Evolutionary conservation across 2,113 vertebrate species (phyloP).

Genomic region (Cavia aperea): DNA sequence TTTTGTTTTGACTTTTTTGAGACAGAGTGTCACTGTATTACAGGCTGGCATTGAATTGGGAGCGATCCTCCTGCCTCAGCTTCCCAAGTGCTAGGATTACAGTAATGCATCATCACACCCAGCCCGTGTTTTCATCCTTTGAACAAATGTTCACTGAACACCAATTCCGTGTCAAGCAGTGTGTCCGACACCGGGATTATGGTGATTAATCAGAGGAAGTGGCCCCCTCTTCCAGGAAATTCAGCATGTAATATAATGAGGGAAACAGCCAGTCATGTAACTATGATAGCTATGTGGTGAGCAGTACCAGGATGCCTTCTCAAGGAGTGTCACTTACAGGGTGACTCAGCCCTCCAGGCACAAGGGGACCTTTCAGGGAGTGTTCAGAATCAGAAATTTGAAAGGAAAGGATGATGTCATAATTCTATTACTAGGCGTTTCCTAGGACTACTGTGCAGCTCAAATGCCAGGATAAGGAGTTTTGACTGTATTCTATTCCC

Average conservation of each 20-base stretch:
- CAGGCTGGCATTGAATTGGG: not conserved
- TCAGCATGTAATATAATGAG: not conserved
- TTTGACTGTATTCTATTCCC: conserved; percentile 19
- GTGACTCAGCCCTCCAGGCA: not conserved
- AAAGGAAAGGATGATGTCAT: not conserved
- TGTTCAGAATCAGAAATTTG: not conserved
- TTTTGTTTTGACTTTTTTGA: not conserved
- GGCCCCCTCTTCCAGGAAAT: not conserved
- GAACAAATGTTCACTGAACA: not conserved
- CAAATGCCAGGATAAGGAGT: not conserved
- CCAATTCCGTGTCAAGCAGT: not conserved
- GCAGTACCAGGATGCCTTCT: not conserved
- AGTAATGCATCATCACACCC: not conserved
- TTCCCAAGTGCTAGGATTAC: not conserved
- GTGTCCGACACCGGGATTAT: not conserved
- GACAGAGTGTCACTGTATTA: not conserved
- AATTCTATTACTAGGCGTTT: not conserved
- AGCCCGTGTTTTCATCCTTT: not conserved
- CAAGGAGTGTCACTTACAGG: not conserved
- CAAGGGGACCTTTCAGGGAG: not conserved
- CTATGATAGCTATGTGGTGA: not conserved
- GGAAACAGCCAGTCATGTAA: not conserved
- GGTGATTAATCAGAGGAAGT: not conserved
- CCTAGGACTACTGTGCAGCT: not conserved
- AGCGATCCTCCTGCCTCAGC: not conserved